A percentile compares a stretch with the other conserved stretches of the same genome.
Evolutionary conservation across 1,140 invertebrate species (phyloP).

Genomic region (Muscidifurax raptorellus): DNA sequence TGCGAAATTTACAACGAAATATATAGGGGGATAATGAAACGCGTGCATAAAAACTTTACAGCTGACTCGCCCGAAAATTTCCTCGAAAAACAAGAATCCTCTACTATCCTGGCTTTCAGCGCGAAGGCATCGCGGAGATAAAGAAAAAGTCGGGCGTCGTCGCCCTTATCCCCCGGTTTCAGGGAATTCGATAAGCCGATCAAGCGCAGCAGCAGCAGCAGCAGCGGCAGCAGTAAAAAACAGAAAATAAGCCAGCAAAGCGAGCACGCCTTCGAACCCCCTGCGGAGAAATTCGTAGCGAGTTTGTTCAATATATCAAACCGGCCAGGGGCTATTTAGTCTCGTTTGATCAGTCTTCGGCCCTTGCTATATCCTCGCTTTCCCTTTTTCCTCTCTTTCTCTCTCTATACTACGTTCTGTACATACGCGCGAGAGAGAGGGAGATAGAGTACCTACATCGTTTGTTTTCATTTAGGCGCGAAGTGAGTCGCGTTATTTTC

Average conservation of each 20-base stretch:
- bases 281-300: neutral
- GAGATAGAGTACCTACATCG: neutral
- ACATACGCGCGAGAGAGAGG: no score
- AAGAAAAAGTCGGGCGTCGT: neutral
- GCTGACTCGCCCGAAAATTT: neutral
- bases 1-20: no score
- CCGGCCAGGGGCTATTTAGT: neutral
- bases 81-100: neutral
- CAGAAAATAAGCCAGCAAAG: no score
- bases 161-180: no score
- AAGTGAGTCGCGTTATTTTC: conserved; percentile 11
- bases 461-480: conserved; percentile 12
- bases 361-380: neutral
- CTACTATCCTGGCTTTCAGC: neutral
- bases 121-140: neutral
- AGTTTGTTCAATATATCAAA: neutral
- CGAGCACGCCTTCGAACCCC: neutral
- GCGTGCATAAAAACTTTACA: no score
- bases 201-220: no score
- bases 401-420: neutral
- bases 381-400: neutral
- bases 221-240: no score
- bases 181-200: no score
- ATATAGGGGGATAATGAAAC: no score
- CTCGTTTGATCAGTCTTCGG: conserved; percentile 20